Base-by-base conservation (phyloP, 2,888 invertebrate genomes). In the Sarcophaga variegata region DNA sequence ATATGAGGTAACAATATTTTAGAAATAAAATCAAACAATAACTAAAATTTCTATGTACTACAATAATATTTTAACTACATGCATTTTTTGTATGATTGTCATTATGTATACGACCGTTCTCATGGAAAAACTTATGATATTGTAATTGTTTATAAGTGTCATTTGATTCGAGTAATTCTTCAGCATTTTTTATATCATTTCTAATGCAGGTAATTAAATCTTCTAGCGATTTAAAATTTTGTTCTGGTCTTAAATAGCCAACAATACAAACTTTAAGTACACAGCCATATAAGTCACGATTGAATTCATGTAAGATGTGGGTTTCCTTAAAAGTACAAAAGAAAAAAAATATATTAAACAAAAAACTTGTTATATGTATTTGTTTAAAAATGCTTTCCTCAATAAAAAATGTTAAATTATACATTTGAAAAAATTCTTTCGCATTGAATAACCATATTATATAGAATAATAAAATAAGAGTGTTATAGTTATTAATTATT, bases 161-260 rank as follows among this genome's bases (percentile, higher is more conserved):
- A 14, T 95, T 92, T 77, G 94, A 91, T 6, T 97, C 95, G 69
- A 98, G 93, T 67, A 94, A 93, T 49, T 93, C 89, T 25, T 95
- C 94, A 0, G 98, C 96, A 88, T 95, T 93, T 5, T 94, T 91
- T 88, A 98, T 98, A 90, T 99, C 99, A 82, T 95, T 94, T 85
- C 96, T 95, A 84, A 99, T 99, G 63, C 96, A 96, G 49, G 93
- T 91, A 89, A 97, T 97, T 80, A 99, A 93, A 25, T 95, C 96
- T 76, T 97, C 97, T 47, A 96, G 89, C 0, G 96, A 96, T 22
- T 94, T 93, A 91, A 98, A 99, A 92, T 97, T 96, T 91, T 94
- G 95, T 94, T 99, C 98, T 0, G 96, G 96, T 89, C 99, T 94
- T 86, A 99, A 94, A 92, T 96, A 98, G 22, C 97, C 98, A 78